These are phyloP conservation scores for Prosopocoilus inquinatus DNA, from an alignment of 2,888 invertebrate species.

Conservation along the genomic window DNA sequence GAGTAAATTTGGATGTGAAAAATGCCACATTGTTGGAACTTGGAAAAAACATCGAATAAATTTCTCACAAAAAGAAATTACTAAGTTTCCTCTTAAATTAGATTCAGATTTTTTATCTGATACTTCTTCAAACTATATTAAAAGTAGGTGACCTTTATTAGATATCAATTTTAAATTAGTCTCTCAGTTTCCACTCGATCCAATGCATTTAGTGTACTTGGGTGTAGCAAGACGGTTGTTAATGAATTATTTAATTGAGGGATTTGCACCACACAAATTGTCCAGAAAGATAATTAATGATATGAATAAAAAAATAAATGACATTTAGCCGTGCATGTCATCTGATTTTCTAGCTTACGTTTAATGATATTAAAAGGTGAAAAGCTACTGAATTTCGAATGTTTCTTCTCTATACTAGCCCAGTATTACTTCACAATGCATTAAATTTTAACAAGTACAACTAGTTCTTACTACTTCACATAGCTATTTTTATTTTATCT, in stretches of 20 bases:
- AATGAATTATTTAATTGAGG: conserved; percentile 6
- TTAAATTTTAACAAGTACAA: conserved; percentile 20
- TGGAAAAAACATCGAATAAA: conserved; percentile 7
- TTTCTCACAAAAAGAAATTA: conserved; percentile 1
- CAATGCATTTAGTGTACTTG: conserved; percentile 18
- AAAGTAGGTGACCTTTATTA: conserved; percentile 4
- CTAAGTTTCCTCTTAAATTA: neutral
- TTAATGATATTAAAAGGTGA: conserved; percentile 18
- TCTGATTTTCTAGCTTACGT: conserved; percentile 17
- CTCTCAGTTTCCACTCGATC: conserved; percentile 18
- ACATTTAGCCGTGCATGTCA: conserved; percentile 5
- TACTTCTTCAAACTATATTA: neutral
- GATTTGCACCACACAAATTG: neutral
- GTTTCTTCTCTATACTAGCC: conserved; percentile 21
- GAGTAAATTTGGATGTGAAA: conserved; percentile 21
- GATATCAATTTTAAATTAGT: conserved; percentile 6
- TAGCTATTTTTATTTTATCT: conserved; percentile 19
- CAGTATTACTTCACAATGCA: conserved; percentile 15
- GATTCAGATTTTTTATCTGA: conserved; percentile 7
- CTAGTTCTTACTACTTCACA: conserved; percentile 25
- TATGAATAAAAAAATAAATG: conserved; percentile 3
- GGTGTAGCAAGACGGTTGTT: conserved; percentile 17
- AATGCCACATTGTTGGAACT: conserved; percentile 16
- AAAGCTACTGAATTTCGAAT: conserved; percentile 26
- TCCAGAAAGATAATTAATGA: neutral